Evolutionary conservation across 2,888 invertebrate genomes (phyloP).

Genomic region (Ichneumoninae sp.): DNA sequence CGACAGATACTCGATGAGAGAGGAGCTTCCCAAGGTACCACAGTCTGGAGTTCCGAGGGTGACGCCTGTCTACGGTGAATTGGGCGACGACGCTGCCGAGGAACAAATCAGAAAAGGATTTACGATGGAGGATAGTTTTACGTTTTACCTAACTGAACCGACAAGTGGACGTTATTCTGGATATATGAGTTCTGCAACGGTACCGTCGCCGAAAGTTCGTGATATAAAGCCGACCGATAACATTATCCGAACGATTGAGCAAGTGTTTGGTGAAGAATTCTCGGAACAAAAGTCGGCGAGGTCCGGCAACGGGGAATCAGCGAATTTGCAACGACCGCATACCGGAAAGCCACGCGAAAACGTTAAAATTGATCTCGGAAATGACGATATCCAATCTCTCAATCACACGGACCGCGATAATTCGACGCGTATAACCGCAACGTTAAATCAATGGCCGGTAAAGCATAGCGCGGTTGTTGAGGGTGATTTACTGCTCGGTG

Average conservation of each 20-base stretch:
- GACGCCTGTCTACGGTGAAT: background rate
- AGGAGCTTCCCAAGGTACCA: background rate
- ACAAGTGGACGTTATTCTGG: conserved; percentile 5
- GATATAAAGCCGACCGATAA: conserved; percentile 3
- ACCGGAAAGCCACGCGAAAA: conserved; percentile 14
- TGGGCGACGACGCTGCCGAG: background rate
- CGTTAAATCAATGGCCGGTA: conserved; percentile 88
- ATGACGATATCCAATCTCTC: conserved; percentile 30
- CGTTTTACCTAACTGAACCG: background rate
- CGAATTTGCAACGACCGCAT: conserved; percentile 13
- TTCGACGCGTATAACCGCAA: conserved; percentile 77
- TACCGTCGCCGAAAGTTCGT: background rate
- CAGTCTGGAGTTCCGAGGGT: background rate
- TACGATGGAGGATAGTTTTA: conserved; percentile 25
- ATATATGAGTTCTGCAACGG: background rate
- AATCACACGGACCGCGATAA: conserved; percentile 67
- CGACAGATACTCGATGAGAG: conserved; percentile 9
- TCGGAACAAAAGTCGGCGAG: conserved; percentile 14
- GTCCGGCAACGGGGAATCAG: background rate
- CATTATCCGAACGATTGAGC: conserved; percentile 5
- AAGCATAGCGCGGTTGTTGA: conserved; percentile 92
- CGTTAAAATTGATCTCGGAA: background rate
- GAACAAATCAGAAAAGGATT: conserved; percentile 53
- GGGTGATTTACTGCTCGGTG: conserved; percentile 93
- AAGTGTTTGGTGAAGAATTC: background rate